A percentile compares a stretch with the other conserved stretches of the same genome.
These are phyloP conservation scores for Diachasmimorpha longicaudata DNA, from an alignment of 1,140 invertebrate genomes.

Conservation along the genomic window DNA sequence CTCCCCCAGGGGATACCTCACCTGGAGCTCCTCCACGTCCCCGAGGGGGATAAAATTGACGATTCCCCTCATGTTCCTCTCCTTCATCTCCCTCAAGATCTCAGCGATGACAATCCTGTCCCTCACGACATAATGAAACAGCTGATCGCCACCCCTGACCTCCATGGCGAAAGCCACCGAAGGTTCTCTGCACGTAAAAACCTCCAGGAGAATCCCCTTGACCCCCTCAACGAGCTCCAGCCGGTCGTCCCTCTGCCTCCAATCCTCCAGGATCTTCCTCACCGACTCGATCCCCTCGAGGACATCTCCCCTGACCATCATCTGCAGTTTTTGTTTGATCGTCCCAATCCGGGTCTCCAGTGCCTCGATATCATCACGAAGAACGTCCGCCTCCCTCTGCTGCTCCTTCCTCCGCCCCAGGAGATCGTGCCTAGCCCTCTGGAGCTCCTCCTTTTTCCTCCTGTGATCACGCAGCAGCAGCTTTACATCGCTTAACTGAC, in stretches of 20 bases:
- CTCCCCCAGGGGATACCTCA: background rate
- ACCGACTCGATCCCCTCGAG: background rate
- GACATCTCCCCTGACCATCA: background rate
- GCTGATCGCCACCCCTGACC: background rate
- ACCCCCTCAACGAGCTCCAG: background rate
- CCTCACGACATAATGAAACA: background rate
- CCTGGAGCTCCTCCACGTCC: background rate
- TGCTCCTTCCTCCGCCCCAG: background rate
- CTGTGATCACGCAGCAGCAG: background rate
- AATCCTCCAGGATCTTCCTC: background rate
- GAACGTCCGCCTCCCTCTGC: too few species aligned
- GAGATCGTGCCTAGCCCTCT: background rate
- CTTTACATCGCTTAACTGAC: background rate
- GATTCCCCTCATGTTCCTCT: background rate
- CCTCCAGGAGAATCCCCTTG: background rate
- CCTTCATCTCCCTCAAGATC: background rate
- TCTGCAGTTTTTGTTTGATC: background rate
- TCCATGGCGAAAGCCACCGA: background rate
- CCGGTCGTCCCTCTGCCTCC: background rate
- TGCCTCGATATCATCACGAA: background rate
- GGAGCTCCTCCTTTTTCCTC: background rate
- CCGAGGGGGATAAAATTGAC: background rate
- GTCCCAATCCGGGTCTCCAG: background rate
- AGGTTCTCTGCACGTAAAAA: background rate
- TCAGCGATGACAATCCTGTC: background rate